Base-by-base conservation (phyloP, 2,888 invertebrate genomes). In the Andrena praecox region DNA sequence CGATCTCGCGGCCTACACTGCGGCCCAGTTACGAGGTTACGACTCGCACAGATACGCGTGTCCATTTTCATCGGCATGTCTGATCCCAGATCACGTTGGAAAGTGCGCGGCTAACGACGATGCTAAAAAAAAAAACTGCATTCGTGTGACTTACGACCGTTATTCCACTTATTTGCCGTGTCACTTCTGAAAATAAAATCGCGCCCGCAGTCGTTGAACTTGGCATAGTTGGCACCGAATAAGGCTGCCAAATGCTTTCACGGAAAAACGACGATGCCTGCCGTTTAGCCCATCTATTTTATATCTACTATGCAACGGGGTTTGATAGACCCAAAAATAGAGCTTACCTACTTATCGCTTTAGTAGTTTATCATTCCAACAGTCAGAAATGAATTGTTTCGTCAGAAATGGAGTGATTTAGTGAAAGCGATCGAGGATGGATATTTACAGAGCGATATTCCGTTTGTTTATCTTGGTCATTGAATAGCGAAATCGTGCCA, bases 1-100 rank as follows among this genome's bases (percentile, higher is more conserved):
- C 90, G 87, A 89, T 74, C 75, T 66, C 73, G 76, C 91, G 75
- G 78, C 91, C 91, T 86, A 91, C 90, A 85, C 87, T 52, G 52
- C 74, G 74, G 52, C 85, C 82, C 82, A 80, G 77, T 69, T 89
- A 68, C 74, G 74, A 42, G 78, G 77, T 69, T 89, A 68, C 74
- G 74, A 42, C 24, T 27, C 24, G 24, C 24, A 3, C 56, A 56
- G 56, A 56, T 56, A 24, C 24, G 56, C 24, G 56, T 10, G 20
- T 52, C n/a, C 52, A 52, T 42, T 42, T 42, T 42, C 42, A 42
- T 42, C 12, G 42, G 42, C 4, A 42, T 5, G 16, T 1, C 42
- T 16, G 42, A 42, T 42, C 16, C 42, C 16, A 12, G 42, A 42
- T 42, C 16, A 42, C 42, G 42, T 42, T 42, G 4, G 42, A 42